Evolutionary conservation across 2,113 vertebrate species (phyloP), one percentile per base, ranked within the genome.

Genomic region (Pyxicephalus adspersus): DNA sequence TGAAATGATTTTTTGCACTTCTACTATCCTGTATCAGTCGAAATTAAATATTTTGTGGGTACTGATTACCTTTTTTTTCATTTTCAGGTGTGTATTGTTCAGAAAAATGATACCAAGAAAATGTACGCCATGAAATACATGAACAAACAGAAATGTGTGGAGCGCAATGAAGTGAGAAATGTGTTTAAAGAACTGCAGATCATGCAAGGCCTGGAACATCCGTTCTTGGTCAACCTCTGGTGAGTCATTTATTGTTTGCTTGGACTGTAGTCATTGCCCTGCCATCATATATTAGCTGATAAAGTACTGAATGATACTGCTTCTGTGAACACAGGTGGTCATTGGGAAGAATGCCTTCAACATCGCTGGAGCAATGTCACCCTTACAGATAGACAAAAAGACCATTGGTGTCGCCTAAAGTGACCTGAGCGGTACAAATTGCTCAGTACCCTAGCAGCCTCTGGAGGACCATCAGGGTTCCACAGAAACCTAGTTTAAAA

Each of bases 41-140:
- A 22, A n/a, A 1, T 60, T 5, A 60, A 60, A 60, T 60, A n/a
- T n/a, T n/a, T 60, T 3, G n/a, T 5, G 22, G 22, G 16, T 45
- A 13, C 8, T 55, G 71, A 22, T 70, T 72, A 72, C 17, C 61
- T 76, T 51, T 19, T 0, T 73, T 85, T 86, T 11, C 23, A 15
- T 52, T 60, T 34, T 0, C 1, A 99, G 98, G 98, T 99, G 19
- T 99, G 98, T 38, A 97, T 99, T 4, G 98, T 99, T 18, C 97
- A 98, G 84, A 99, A 98, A 92, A 98, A 95, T 0, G 98, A 99
- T 85, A 98, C 97, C 0, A 98, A 98, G 92, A 98, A 97, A 86
- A 98, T 99, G 97, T 99, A 98, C 0, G 98, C 98, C 22, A 99
- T 99, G 98, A 99, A 99, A 88, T 99, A 99, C 85, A 95, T 99